These are phyloP conservation scores for Antechinus flavipes DNA, from an alignment of 2,113 vertebrate species.

Conservation along the genomic window DNA sequence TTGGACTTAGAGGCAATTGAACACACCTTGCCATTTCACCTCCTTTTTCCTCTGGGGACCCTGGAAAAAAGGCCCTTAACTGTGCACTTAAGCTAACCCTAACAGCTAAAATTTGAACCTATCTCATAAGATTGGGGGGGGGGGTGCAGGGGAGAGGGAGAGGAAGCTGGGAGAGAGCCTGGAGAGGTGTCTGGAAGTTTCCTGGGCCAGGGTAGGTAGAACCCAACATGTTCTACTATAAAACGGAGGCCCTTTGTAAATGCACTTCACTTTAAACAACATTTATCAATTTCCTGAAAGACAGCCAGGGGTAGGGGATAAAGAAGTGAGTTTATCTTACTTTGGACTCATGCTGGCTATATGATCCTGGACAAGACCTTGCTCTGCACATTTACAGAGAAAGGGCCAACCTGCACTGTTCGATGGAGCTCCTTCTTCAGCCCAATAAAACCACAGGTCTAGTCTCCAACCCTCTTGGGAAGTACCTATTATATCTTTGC, in stretches of 20 bases:
- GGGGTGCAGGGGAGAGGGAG: not conserved
- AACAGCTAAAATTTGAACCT: not conserved
- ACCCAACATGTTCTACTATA: not conserved
- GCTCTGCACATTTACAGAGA: not conserved
- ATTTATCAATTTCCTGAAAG: not conserved
- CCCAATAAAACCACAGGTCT: not conserved
- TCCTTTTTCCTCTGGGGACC: not conserved
- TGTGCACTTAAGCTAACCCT: not conserved
- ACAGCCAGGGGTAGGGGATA: not conserved
- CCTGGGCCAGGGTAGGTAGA: not conserved
- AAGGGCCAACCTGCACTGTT: not conserved
- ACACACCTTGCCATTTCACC: not conserved
- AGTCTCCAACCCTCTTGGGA: not conserved
- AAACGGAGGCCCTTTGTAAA: not conserved
- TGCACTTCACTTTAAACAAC: not conserved
- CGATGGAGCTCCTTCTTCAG: not conserved
- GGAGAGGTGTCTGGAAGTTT: not conserved
- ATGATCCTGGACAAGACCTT: not conserved
- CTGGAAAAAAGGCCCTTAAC: not conserved
- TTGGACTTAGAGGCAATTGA: not conserved
- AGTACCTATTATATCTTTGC: not conserved
- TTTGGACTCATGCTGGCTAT: not conserved
- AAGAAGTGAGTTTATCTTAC: not conserved
- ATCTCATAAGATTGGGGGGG: not conserved
- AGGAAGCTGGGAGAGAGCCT: not conserved